Conservation (phyloP, 2,888 invertebrate genomes). For the Drosophila sordidapex region DNA sequence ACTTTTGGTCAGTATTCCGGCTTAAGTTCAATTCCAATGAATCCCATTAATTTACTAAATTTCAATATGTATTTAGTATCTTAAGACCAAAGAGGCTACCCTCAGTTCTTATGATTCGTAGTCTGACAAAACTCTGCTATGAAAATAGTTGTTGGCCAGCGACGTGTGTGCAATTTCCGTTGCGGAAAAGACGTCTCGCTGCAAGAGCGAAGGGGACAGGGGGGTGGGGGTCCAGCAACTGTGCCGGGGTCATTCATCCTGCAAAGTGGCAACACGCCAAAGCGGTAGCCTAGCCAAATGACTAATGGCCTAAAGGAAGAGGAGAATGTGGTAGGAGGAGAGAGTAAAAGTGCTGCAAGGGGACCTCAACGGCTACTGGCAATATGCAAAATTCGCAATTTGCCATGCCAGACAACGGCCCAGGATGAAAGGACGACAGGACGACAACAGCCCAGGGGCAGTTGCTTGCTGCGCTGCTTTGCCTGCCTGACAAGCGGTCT, state of each 20-base stretch:
- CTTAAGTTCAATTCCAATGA: background rate
- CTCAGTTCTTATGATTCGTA: conserved; percentile 29
- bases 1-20: background rate
- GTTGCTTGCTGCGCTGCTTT: conserved; percentile 19
- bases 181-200: conserved; percentile 29
- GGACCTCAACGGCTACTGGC: conserved; percentile 50
- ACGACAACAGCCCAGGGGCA: conserved; percentile 35
- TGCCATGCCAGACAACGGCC: conserved; percentile 64
- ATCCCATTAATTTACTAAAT: background rate
- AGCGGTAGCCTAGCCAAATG: conserved; percentile 64
- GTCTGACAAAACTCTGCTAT: conserved; percentile 12
- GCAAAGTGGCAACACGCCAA: conserved; percentile 79
- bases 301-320: conserved; percentile 62
- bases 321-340: conserved; percentile 14
- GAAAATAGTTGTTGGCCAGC: conserved; percentile 38
- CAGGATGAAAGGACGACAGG: conserved; percentile 20
- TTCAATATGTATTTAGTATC: background rate
- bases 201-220: background rate
- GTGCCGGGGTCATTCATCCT: conserved; percentile 77
- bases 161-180: conserved; percentile 77
- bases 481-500: background rate
- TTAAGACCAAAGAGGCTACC: background rate
- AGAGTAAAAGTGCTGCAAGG: conserved; percentile 47
- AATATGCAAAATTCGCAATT: conserved; percentile 80
- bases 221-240: conserved; percentile 23